These are phyloP conservation scores for Canis aureus DNA, from an alignment of 2,113 vertebrate species.

Conservation along the genomic window DNA sequence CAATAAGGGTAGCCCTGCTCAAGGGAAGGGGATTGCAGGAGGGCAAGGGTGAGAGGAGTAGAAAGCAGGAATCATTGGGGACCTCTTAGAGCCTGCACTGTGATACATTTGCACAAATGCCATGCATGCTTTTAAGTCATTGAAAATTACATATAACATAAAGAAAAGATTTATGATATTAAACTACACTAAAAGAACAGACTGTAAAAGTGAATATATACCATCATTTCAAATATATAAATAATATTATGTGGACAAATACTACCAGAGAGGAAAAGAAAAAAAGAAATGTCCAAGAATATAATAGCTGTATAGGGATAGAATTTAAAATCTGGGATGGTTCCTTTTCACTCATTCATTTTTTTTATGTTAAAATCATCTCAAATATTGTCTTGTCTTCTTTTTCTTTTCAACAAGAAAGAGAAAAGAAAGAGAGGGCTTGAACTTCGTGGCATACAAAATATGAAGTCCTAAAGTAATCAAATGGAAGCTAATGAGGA, in stretches of 20 bases:
- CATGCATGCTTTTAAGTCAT: not conserved
- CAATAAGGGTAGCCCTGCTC: not conserved
- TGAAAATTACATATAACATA: not conserved
- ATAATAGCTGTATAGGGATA: not conserved
- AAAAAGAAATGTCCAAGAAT: not conserved
- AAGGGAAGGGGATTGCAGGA: not conserved
- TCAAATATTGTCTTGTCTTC: not conserved
- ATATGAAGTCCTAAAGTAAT: slow-evolving; percentile 15
- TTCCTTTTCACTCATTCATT: not conserved
- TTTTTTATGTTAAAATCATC: not conserved
- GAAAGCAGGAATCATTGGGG: not conserved
- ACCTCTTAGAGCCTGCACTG: not conserved
- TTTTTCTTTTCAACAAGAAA: not conserved
- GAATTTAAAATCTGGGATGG: not conserved
- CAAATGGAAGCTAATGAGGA: not conserved
- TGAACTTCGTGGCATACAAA: not conserved
- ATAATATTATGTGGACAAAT: not conserved
- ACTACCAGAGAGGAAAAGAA: not conserved
- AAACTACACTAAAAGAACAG: not conserved
- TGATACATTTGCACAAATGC: not conserved
- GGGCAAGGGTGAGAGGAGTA: not conserved
- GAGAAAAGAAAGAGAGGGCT: not conserved
- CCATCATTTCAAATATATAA: not conserved
- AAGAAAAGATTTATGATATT: not conserved
- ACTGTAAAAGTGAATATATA: not conserved